These are phyloP conservation scores for Petrocephalus zakoni DNA, from an alignment of 2,113 vertebrate species.

Conservation along the genomic window DNA sequence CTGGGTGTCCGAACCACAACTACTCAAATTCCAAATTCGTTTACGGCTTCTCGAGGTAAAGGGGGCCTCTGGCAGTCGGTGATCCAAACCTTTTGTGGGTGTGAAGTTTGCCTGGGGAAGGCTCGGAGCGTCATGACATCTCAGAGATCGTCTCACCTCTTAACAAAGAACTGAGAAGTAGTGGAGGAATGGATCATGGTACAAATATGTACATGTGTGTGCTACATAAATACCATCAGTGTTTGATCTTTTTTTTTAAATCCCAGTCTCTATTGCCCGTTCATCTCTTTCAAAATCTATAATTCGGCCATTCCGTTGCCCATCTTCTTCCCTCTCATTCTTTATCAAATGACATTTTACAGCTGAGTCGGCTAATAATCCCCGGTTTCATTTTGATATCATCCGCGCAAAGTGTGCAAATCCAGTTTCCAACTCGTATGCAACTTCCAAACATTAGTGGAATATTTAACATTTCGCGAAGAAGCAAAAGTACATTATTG, in stretches of 20 bases:
- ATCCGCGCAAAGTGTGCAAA: not conserved
- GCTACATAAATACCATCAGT: not conserved
- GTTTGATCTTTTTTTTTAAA: not conserved
- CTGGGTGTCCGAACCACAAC: not conserved
- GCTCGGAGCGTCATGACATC: constrained; percentile 32
- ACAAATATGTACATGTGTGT: not conserved
- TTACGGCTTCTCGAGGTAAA: not conserved
- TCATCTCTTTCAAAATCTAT: not conserved
- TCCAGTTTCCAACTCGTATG: not conserved
- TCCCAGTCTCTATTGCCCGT: not conserved
- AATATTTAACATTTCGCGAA: not conserved
- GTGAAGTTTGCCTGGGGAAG: constrained; percentile 59
- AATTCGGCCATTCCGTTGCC: not conserved
- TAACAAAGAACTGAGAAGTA: not conserved
- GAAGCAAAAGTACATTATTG: not conserved
- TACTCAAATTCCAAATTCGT: not conserved
- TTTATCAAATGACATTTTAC: not conserved
- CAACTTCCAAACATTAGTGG: not conserved
- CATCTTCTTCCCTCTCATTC: not conserved
- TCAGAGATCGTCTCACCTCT: not conserved
- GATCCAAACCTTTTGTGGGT: constrained; percentile 41
- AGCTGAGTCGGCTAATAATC: not conserved
- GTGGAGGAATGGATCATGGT: not conserved
- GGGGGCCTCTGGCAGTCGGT: not conserved
- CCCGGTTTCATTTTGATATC: not conserved